A percentile compares a stretch with the other conserved stretches of the same genome.
These are phyloP conservation scores for Progne subis DNA, from an alignment of 2,113 vertebrate genomes.

Conservation along the genomic window DNA sequence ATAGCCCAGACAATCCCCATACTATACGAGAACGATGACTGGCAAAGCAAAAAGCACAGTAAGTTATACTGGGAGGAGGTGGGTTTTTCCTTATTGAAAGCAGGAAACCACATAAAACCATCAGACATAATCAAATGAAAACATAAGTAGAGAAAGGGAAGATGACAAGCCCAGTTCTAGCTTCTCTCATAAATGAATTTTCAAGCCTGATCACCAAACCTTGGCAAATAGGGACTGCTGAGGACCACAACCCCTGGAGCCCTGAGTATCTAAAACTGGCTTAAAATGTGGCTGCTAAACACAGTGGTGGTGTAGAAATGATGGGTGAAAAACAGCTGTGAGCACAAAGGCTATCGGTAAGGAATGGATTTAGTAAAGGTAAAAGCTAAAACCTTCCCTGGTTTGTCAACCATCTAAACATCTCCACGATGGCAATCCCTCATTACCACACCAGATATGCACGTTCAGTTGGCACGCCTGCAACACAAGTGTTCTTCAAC, in stretches of 20 bases:
- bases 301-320: not conserved
- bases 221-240: not conserved
- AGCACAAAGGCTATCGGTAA: not conserved
- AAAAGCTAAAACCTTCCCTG: not conserved
- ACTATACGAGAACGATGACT: not conserved
- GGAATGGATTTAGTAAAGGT: not conserved
- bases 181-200: not conserved
- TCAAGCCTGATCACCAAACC: not conserved
- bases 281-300: not conserved
- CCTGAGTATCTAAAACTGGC: not conserved
- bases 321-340: not conserved
- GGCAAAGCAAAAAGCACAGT: not conserved
- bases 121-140: not conserved
- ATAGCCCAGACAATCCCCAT: not conserved
- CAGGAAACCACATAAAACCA: not conserved
- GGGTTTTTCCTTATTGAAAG: not conserved
- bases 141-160: not conserved
- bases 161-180: not conserved
- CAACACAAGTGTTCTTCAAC: not conserved
- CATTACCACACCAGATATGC: not conserved
- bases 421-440: not conserved
- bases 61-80: not conserved
- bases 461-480: not conserved
- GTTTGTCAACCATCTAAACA: not conserved
- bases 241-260: accelerated